Evolutionary conservation across 2,113 vertebrate species (phyloP).

Genomic region (Anser brachyrhynchus): DNA sequence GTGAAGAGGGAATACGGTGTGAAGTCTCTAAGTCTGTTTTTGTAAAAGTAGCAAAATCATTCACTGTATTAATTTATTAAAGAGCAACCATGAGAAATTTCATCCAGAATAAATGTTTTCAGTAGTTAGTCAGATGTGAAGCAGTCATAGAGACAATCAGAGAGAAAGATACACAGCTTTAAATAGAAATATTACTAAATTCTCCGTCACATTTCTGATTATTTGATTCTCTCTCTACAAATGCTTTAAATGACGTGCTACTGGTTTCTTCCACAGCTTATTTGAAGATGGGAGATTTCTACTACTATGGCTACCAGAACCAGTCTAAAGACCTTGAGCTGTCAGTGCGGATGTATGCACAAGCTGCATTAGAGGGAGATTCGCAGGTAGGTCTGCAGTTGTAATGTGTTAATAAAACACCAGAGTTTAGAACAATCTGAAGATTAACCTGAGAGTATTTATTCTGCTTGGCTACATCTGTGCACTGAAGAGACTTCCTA

Average conservation of each 20-base stretch:
- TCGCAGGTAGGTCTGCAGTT: constrained; percentile 81
- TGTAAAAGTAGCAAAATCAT: background rate
- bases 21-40: background rate
- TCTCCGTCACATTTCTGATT: background rate
- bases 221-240: background rate
- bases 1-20: background rate
- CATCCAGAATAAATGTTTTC: background rate
- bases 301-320: constrained; percentile 81
- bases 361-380: constrained; percentile 86
- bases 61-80: background rate
- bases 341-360: constrained; percentile 87
- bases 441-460: background rate
- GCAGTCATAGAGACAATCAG: background rate
- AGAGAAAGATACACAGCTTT: background rate
- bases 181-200: background rate
- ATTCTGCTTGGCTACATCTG: background rate
- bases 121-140: background rate
- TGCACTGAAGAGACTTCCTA: background rate
- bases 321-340: constrained; percentile 73
- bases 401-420: background rate
- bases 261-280: constrained; percentile 77
- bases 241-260: background rate
- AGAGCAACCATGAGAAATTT: background rate
- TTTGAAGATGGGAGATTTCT: constrained; percentile 93
- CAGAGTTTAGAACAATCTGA: background rate